Percentiles rank a stretch among this genome's conserved stretches.
Evolutionary conservation across 2,113 vertebrate genomes (phyloP).

Genomic region (Seriola rivoliana): DNA sequence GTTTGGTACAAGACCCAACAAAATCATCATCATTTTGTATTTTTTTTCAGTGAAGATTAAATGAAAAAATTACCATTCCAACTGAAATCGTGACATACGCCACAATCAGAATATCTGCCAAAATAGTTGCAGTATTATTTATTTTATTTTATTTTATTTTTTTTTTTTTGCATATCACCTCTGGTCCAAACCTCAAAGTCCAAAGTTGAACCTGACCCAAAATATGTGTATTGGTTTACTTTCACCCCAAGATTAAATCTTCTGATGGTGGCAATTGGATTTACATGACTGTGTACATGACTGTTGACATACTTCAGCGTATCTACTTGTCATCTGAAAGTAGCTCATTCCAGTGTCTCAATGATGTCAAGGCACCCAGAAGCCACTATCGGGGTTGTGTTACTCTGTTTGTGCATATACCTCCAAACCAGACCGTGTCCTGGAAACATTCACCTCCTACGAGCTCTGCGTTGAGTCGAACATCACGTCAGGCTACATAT

Average conservation of each 20-base stretch:
- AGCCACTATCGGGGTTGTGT: neutral
- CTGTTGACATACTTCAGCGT: neutral
- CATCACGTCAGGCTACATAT: slow-evolving; percentile 56
- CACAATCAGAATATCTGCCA: too few species aligned
- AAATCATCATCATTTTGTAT: too few species aligned
- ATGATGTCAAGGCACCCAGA: slow-evolving; percentile 29
- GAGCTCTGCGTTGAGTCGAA: neutral
- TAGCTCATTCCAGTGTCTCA: neutral
- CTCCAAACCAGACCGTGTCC: neutral
- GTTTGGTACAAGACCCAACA: too few species aligned
- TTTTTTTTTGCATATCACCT: too few species aligned
- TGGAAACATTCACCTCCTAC: slow-evolving; percentile 17
- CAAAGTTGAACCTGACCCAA: neutral
- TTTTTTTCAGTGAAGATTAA: too few species aligned
- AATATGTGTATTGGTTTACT: neutral
- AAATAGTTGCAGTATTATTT: too few species aligned
- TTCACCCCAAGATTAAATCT: neutral
- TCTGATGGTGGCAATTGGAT: neutral
- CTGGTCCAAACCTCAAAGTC: too few species aligned
- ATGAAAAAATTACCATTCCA: too few species aligned
- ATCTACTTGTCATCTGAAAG: neutral
- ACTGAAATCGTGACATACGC: too few species aligned
- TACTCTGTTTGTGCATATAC: neutral
- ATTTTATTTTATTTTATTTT: too few species aligned
- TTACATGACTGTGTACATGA: too few species aligned